Percentiles rank a stretch among this genome's conserved stretches.
These are phyloP conservation scores for Aethina tumida DNA, from an alignment of 1,140 invertebrate genomes.

Conservation along the genomic window DNA sequence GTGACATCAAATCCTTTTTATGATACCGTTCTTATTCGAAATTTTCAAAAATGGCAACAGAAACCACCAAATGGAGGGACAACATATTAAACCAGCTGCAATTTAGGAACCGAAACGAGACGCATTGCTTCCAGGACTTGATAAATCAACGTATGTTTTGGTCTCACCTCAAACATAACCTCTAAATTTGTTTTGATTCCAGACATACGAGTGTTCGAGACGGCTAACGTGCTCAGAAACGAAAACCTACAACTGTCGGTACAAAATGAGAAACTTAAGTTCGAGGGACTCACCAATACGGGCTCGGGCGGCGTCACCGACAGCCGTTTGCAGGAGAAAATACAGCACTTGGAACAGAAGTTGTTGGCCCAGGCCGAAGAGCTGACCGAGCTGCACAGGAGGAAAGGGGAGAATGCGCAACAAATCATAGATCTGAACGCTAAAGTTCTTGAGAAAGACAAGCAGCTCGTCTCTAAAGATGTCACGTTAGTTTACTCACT, in stretches of 20 bases:
- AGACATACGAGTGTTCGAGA: constrained; percentile 85
- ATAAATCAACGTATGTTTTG: constrained; percentile 47
- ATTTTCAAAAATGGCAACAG: no score
- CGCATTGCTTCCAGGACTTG: constrained; percentile 49
- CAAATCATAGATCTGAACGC: constrained; percentile 85
- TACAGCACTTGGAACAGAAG: constrained; percentile 72
- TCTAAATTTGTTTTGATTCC: constrained; percentile 34
- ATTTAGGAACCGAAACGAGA: constrained; percentile 47
- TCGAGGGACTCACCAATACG: constrained; percentile 35
- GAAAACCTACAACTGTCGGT: constrained; percentile 78
- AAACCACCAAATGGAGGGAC: constrained; percentile 47
- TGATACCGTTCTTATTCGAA: no score
- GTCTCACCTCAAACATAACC: constrained; percentile 9
- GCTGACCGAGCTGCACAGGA: constrained; percentile 77
- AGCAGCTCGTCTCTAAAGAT: constrained; percentile 62
- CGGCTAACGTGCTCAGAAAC: constrained; percentile 59
- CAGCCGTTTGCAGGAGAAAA: constrained; percentile 35
- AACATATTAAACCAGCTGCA: constrained; percentile 45
- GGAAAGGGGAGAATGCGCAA: constrained; percentile 85
- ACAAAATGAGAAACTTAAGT: constrained; percentile 70
- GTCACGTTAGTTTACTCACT: constrained; percentile 46
- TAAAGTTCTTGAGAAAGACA: constrained; percentile 77
- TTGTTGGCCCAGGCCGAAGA: constrained; percentile 82
- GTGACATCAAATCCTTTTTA: no score
- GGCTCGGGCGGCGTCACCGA: constrained; percentile 15